phyloP scores from a whole-genome alignment of 2,888 invertebrate genomes.

The Glaucopsyche alexis region DNA sequence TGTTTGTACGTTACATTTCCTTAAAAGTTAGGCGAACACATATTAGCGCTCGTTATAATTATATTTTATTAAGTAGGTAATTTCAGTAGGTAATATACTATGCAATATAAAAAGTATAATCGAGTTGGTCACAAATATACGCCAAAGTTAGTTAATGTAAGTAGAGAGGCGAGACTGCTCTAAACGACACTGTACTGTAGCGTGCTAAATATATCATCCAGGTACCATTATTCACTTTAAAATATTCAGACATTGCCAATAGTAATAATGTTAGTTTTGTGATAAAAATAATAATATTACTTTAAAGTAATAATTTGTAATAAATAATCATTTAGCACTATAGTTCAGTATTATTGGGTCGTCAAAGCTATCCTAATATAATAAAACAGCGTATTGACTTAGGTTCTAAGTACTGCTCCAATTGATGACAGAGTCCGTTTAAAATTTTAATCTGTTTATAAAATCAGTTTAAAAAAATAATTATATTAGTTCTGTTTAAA shows the following conservation, averaged over 20 bases:
- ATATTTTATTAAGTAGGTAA: neutral
- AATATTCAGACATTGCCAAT: neutral
- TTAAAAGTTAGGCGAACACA: no score
- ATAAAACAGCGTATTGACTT: neutral
- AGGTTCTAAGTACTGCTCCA: neutral
- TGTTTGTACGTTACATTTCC: no score
- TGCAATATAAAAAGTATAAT: slow-evolving; percentile 32
- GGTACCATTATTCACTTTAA: neutral
- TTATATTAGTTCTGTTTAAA: neutral
- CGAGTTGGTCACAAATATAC: slow-evolving; percentile 65
- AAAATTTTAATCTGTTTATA: no score
- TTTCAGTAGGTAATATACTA: neutral
- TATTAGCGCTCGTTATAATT: no score
- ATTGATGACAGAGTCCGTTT: neutral
- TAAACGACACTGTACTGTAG: neutral
- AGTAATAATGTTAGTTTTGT: neutral
- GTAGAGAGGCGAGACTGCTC: neutral
- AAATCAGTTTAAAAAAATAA: no score
- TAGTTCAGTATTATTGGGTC: neutral
- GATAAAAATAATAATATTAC: no score
- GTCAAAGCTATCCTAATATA: neutral
- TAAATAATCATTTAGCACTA: neutral
- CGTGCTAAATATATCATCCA: neutral
- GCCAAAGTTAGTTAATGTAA: slow-evolving; percentile 66
- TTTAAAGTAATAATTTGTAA: neutral